Evolutionary conservation across 2,888 invertebrate genomes (phyloP).

Genomic region (Cerastis leucographa): DNA sequence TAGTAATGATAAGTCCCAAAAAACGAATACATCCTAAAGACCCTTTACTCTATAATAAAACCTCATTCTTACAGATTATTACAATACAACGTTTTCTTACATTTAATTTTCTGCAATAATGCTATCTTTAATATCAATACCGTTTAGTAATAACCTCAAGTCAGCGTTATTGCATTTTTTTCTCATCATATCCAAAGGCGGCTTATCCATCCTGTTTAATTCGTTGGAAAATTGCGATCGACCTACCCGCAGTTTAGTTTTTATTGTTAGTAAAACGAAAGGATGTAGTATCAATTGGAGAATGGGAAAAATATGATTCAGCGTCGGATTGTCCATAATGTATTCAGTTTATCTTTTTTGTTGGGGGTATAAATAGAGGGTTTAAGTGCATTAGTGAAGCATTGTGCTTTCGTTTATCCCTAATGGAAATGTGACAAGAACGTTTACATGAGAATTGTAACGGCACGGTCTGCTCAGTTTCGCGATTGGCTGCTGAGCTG

Average conservation of each 20-base stretch:
- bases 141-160: constrained; percentile 37
- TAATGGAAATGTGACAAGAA: constrained; percentile 7
- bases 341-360: constrained; percentile 5
- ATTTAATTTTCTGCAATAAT: constrained; percentile 34
- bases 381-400: constrained; percentile 23
- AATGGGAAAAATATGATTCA: constrained; percentile 24
- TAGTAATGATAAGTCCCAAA: neutral
- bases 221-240: constrained; percentile 85
- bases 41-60: constrained; percentile 10
- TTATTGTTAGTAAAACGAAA: constrained; percentile 61
- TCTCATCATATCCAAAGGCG: constrained; percentile 71
- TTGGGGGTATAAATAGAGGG: neutral
- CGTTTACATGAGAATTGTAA: too few relatives aligned
- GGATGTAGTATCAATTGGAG: constrained; percentile 23
- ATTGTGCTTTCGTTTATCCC: constrained; percentile 10
- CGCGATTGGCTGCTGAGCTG: too few relatives aligned
- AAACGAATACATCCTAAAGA: neutral
- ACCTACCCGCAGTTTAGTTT: constrained; percentile 65
- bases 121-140: constrained; percentile 35
- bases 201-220: constrained; percentile 84
- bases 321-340: constrained; percentile 1
- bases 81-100: neutral
- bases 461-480: too few relatives aligned
- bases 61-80: constrained; percentile 15
- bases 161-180: constrained; percentile 70